Base-by-base conservation (phyloP, 2,113 vertebrate genomes). In the Etia nguti region DNA sequence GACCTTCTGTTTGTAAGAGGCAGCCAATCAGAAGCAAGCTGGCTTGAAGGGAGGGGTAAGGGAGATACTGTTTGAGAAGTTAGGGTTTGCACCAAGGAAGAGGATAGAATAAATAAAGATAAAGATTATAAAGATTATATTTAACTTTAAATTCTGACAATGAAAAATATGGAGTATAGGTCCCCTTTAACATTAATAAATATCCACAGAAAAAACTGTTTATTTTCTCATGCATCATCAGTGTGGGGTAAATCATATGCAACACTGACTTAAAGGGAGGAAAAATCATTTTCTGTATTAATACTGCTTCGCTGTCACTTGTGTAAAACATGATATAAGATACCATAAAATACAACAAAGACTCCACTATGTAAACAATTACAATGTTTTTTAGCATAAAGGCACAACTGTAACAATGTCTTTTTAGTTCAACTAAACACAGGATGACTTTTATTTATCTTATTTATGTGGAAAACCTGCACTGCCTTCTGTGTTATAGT, bases 371-470 rank as follows among this genome's bases (percentile, higher is more conserved):
- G 41, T 73, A 84, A 93, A 92, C 83, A 87, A 20, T n/a, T 36
- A 79, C 24, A 11, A 80, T 31, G 8, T 86, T 46, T 84, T 56
- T 29, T 75, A 55, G 43, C 6, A 86, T 82, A 90, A 92, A 95
- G 92, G 93, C 90, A 95, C 91, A 87, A 43, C 80, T 83, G 80
- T 89, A 89, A 94, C 75, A 82, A 82, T 87, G 18, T 65, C 34
- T 50, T 68, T 52, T 83, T n/a, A 65, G 48, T 38, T 52, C 34
- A 24, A 55, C 4, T 24, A 83, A 88, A 84, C 29, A 80, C 68
- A 81, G 26, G 9, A 79, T 18, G 0, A 81, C 11, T 75, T 60
- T 59, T 75, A 48, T 77, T 46, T 5, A 13, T 60, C 52, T 55
- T 65, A 70, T 79, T 46, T 5, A 60, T 57, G 34, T 59, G 48